Conservation (phyloP, 2,888 invertebrate species). For the Gari tellinella region DNA sequence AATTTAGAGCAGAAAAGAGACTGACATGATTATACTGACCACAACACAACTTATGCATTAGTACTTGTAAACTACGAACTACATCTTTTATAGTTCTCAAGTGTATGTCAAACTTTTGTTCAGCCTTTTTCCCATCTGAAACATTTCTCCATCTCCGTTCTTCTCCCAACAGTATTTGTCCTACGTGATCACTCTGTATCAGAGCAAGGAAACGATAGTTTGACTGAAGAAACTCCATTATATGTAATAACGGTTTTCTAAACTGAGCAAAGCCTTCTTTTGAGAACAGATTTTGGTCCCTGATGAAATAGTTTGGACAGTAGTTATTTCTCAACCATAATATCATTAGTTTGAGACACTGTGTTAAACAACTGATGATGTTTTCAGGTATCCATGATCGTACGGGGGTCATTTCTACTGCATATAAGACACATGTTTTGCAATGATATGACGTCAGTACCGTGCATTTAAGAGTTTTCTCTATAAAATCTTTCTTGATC, state of each 20-base stretch:
- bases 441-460: conserved; percentile 9
- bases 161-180: too few relatives aligned
- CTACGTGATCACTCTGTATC: too few relatives aligned
- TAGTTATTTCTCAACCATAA: background rate
- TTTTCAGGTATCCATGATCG: conserved; percentile 3
- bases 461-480: background rate
- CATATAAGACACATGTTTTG: conserved; percentile 9
- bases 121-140: too few relatives aligned
- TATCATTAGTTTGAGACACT: background rate
- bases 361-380: background rate
- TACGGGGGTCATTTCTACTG: background rate
- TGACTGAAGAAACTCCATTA: too few relatives aligned
- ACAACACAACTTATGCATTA: too few relatives aligned
- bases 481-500: conserved; percentile 15
- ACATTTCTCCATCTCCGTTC: too few relatives aligned
- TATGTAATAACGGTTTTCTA: background rate
- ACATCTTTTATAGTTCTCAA: too few relatives aligned
- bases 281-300: conserved; percentile 8
- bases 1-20: too few relatives aligned
- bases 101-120: too few relatives aligned
- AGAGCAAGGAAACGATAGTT: too few relatives aligned
- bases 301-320: conserved; percentile 17
- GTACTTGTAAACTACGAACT: too few relatives aligned
- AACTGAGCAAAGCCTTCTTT: background rate
- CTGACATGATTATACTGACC: too few relatives aligned